Evolutionary conservation across 2,113 vertebrate species (phyloP), one percentile per base, ranked within the genome.

Genomic region (Erpornis zantholeuca): DNA sequence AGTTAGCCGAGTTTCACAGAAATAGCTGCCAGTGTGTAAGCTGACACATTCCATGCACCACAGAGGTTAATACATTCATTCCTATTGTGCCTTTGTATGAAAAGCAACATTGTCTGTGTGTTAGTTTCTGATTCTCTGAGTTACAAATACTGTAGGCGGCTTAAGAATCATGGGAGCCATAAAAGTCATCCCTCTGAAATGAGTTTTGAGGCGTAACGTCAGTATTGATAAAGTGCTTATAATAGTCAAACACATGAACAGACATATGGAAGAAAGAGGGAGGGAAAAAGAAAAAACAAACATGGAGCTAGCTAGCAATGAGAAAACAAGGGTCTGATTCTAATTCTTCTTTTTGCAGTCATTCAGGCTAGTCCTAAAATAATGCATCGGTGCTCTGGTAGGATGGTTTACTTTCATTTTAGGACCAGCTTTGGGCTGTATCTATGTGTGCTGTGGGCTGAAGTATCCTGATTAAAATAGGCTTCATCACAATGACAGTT

Each of bases 11-110:
- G 96, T 95, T 94, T 86, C 84, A 60, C 82, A 92, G 86, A 90
- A 97, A 92, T 94, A 90, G 86, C 86, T 94, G 96, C 92, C 95
- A 96, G 82, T 97, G 92, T 97, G 88, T 96, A 96, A 93, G 82
- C 84, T 92, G 95, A 97, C 93, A 95, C 93, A 93, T 96, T 96
- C 92, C 93, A 36, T 95, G 90, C 87, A 88, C 95, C 90, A 61
- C 92, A 90, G 94, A 96, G 94, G 97, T 97, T 97, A 97, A 97
- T 96, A 86, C 90, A 95, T 95, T 95, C 96, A 76, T 91, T 95
- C 85, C 92, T 89, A 88, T 96, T 97, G 95, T 93, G 68, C 79
- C 88, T 97, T 94, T 90, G 87, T 94, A 61, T 60, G 73, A 93
- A 97, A 97, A 97, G 80, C 82, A 82, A 79, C 54, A 75, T 70